Conservation (phyloP, 1,140 invertebrate species). For the Asobara japonica region DNA sequence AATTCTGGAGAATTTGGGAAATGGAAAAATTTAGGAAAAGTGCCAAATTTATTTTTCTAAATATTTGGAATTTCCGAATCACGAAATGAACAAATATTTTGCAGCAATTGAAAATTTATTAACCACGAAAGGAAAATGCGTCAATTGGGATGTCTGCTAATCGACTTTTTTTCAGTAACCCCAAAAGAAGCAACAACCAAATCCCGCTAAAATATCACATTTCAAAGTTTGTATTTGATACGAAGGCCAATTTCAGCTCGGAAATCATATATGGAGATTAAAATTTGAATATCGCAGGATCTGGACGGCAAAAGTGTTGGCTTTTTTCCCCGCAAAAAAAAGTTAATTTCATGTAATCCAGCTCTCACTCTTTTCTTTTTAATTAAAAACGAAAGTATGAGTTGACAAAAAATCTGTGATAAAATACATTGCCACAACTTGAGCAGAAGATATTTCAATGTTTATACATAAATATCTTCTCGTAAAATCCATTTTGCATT, state of each 20-base stretch:
- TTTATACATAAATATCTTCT: neutral
- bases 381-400: neutral
- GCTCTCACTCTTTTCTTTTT: neutral
- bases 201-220: neutral
- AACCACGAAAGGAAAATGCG: no score
- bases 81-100: no score
- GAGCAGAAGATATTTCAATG: neutral
- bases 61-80: no score
- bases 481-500: neutral
- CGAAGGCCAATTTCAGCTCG: neutral
- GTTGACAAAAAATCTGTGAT: neutral
- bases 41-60: no score
- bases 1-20: no score
- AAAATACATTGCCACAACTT: neutral
- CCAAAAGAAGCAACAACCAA: neutral
- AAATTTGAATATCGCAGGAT: constrained; percentile 1
- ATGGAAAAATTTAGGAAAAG: no score
- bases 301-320: neutral
- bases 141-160: neutral
- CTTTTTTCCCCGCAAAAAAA: neutral
- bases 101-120: no score
- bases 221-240: neutral
- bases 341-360: constrained; percentile 1
- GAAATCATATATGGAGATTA: constrained; percentile 5
- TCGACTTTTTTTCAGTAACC: neutral